These are phyloP conservation scores for Poeciliopsis prolifica DNA, from an alignment of 2,113 vertebrate species.

Conservation along the genomic window DNA sequence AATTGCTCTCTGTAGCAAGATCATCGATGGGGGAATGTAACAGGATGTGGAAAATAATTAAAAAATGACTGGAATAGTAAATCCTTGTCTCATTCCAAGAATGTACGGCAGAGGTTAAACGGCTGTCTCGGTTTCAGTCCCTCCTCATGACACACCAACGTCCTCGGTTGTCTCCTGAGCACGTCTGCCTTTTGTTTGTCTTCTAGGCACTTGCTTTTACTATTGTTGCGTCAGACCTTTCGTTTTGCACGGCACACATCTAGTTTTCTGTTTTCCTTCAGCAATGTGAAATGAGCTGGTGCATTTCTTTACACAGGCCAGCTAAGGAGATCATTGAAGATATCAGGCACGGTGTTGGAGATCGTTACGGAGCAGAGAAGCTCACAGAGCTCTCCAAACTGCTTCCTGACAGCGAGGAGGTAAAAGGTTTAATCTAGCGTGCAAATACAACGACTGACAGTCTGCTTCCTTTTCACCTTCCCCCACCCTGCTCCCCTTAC, in stretches of 20 bases:
- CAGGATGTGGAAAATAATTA: slow-evolving; percentile 13
- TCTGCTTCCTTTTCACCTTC: not conserved
- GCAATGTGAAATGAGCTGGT: slow-evolving; percentile 28
- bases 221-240: slow-evolving; percentile 28
- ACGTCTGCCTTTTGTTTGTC: slow-evolving; percentile 53
- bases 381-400: slow-evolving; percentile 81
- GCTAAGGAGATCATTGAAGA: slow-evolving; percentile 80
- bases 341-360: slow-evolving; percentile 74
- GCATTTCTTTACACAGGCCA: slow-evolving; percentile 65
- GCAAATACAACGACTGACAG: slow-evolving; percentile 30
- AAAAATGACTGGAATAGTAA: slow-evolving; percentile 30
- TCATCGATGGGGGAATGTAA: slow-evolving; percentile 5
- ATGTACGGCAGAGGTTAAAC: slow-evolving; percentile 49
- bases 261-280: slow-evolving; percentile 20
- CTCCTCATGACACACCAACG: slow-evolving; percentile 40
- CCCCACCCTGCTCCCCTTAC: slow-evolving; percentile 5
- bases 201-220: slow-evolving; percentile 34
- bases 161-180: slow-evolving; percentile 11
- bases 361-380: slow-evolving; percentile 79
- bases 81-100: slow-evolving; percentile 45
- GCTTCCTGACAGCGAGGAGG: slow-evolving; percentile 82
- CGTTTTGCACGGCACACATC: not conserved
- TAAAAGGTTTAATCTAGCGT: slow-evolving; percentile 49
- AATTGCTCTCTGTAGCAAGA: not conserved
- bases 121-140: slow-evolving; percentile 32